These are phyloP conservation scores for Orthosia cruda DNA, from an alignment of 2,888 invertebrate species.

Conservation along the genomic window DNA sequence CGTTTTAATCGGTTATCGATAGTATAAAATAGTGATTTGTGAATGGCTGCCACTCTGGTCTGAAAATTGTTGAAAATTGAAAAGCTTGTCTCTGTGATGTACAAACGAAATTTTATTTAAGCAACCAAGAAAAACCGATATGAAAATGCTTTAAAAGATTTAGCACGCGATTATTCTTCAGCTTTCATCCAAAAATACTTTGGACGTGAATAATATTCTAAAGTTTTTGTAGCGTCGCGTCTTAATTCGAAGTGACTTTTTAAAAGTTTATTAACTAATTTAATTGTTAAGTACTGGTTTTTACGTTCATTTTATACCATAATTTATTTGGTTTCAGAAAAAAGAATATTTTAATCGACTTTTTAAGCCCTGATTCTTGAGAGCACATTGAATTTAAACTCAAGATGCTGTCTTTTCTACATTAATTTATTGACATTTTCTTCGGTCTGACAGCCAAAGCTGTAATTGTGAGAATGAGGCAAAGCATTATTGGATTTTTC, in stretches of 20 bases:
- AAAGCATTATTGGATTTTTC: too few species aligned
- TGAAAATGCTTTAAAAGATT: neutral
- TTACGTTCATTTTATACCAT: neutral
- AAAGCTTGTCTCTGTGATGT: neutral
- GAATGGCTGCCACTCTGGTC: too few species aligned
- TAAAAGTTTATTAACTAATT: neutral
- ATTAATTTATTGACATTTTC: too few species aligned
- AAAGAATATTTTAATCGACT: too few species aligned
- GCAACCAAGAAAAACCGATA: neutral
- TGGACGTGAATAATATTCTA: neutral
- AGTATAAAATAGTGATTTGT: neutral
- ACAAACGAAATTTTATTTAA: neutral
- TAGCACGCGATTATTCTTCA: neutral
- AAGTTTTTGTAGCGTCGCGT: too few species aligned
- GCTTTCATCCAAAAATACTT: neutral
- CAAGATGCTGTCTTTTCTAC: too few species aligned
- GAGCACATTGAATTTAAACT: too few species aligned
- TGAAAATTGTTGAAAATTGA: neutral
- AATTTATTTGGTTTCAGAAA: neutral
- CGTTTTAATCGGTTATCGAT: constrained; percentile 23
- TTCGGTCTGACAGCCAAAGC: too few species aligned
- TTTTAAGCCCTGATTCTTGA: neutral
- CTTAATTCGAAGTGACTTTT: neutral
- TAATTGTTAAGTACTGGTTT: neutral
- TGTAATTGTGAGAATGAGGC: too few species aligned